Evolutionary conservation across 1,140 invertebrate species (phyloP).

Genomic region (Aleiodes sp.): DNA sequence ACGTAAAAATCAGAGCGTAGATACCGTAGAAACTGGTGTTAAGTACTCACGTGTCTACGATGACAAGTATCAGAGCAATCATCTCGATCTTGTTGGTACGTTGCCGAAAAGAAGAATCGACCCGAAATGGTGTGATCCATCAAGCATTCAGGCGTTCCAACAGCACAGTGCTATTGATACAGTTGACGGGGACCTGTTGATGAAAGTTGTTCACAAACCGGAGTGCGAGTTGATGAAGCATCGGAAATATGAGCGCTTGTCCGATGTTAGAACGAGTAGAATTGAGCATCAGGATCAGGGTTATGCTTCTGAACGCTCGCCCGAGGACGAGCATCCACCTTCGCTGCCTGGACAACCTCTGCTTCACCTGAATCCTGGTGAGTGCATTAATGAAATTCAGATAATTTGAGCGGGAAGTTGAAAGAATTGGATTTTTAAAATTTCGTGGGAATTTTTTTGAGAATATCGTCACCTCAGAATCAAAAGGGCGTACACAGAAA

Average conservation of each 20-base stretch:
- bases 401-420: too few species aligned
- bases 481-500: too few species aligned
- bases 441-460: too few species aligned
- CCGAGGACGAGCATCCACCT: constrained; percentile 78
- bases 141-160: constrained; percentile 47
- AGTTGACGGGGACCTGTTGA: constrained; percentile 45
- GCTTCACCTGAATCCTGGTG: constrained; percentile 54
- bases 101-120: constrained; percentile 48
- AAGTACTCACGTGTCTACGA: constrained; percentile 12
- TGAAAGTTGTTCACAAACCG: constrained; percentile 55
- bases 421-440: not conserved
- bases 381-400: constrained; percentile 22
- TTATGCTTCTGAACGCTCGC: constrained; percentile 80
- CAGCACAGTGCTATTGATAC: constrained; percentile 48
- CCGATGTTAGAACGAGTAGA: constrained; percentile 55
- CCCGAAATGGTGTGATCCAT: constrained; percentile 30
- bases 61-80: constrained; percentile 13
- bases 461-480: too few species aligned
- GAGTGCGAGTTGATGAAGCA: constrained; percentile 56
- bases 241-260: constrained; percentile 40
- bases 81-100: constrained; percentile 46
- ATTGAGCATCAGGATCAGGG: constrained; percentile 75
- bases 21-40: constrained; percentile 32
- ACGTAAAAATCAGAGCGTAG: constrained; percentile 47
- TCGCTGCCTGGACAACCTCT: constrained; percentile 66